phyloP scores from a whole-genome alignment of 2,797 vertebrate species.

The Otolemur crassicaudatus region DNA sequence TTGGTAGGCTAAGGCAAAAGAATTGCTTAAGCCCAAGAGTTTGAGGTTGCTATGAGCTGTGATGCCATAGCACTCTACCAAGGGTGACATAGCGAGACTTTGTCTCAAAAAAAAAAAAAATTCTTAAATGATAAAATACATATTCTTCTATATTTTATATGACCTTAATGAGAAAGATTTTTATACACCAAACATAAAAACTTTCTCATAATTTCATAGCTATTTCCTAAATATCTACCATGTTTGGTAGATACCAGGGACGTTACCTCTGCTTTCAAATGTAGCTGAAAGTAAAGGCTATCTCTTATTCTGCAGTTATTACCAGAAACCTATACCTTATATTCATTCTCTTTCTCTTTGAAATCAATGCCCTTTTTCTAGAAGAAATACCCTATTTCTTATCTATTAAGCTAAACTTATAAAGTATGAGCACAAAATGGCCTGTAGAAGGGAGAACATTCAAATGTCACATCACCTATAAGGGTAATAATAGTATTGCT shows the following conservation, averaged over 20 bases:
- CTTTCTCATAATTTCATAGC: background rate
- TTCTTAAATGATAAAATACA: background rate
- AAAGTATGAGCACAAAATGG: constrained; percentile 19
- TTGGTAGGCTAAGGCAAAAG: too few species aligned
- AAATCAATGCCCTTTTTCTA: constrained; percentile 54
- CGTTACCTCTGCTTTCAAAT: background rate
- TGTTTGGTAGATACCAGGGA: background rate
- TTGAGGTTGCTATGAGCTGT: too few species aligned
- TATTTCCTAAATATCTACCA: background rate
- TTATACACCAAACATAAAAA: background rate
- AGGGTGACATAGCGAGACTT: too few species aligned
- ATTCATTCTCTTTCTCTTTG: background rate
- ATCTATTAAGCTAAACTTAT: constrained; percentile 27
- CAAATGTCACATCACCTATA: constrained; percentile 69
- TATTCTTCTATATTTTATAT: background rate
- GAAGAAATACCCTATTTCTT: background rate
- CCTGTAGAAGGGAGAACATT: constrained; percentile 28
- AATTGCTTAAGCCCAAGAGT: too few species aligned
- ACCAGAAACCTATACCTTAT: background rate
- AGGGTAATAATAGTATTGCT: constrained; percentile 58
- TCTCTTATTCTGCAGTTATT: background rate
- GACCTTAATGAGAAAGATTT: background rate
- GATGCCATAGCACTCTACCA: too few species aligned
- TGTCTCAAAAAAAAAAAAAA: too few species aligned
- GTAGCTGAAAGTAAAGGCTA: background rate